Base-by-base conservation (phyloP, 2,797 vertebrate species). In the Phoxinus dragarum region DNA sequence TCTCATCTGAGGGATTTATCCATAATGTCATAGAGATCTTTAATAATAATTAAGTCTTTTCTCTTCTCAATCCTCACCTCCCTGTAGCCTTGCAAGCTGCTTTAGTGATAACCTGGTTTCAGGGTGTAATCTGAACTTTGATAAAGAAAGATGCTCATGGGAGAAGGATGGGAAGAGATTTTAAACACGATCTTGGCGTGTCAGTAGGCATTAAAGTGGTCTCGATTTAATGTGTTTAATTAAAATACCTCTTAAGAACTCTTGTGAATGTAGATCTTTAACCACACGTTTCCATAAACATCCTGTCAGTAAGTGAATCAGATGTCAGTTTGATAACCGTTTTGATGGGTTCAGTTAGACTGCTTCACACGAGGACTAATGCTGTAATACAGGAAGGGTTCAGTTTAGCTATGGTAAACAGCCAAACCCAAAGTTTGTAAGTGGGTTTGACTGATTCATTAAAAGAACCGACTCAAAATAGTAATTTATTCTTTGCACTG, bases 1-100 rank as follows among this genome's bases (percentile, higher is more conserved):
- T 80, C 66, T 85, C 49, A 75, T 86, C 72, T 47, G 75, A 86
- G 85, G 88, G 88, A 87, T 88, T 91, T 91, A 88, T 91, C 82
- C 77, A 83, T 74, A 80, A 79, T 47, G 69, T 86, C 52, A 81
- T 40, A 77, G 64, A 86, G 89, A 90, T 92, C 81, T 83, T 68
- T 77, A 84, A 76, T 85, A 90, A 91, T 86, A 86, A 86, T 86
- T 66, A 69, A 86, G 86, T 84, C 87, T 90, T 66, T 80, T 80
- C 21, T 31, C 42, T 71, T 38, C 47, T 49, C 21, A 31, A 4
- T 73, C 40, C 59, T 73, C 42, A 54, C 54, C 67, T 64, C 66
- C 17, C 68, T 61, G 42, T 68, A 54, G 54, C 75, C 12, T 31
- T 31, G 8, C 40, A 77, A 72, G 40, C 47, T 19, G 31, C 36